Evolutionary conservation across 1,140 invertebrate genomes (phyloP), one percentile per base, ranked within the genome.

Genomic region (Monomorium pharaonis): DNA sequence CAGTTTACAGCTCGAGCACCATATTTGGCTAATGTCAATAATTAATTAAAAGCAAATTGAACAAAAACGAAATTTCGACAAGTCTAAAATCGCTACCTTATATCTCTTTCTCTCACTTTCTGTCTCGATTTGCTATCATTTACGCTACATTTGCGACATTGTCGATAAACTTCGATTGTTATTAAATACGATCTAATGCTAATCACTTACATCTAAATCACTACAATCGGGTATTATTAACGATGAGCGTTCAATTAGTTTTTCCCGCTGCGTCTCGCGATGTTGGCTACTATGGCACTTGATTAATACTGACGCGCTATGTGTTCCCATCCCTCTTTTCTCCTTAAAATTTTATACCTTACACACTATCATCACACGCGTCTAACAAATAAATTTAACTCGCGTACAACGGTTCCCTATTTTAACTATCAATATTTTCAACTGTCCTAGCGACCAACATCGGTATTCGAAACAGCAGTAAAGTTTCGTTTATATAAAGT

Each of bases 321-420:
- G 37, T 69, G 24, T 27, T 27, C 24, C 27, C 27, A 42, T 4
- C 9, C 33, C 16, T 51, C 56, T 85, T 91, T 4, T 4, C 33
- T 12, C 58, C 56, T 85, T 91, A 92, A 60, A 51, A 51, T 69
- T 65, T 86, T 92, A 92, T 84, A 24, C 21, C 70, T 86, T 92
- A 91, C 62, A 85, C 47, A 30, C 91, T 92, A 92, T 87, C 74
- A 89, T 91, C 87, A 90, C n/a, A n/a, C n/a, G n/a, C 86, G 72
- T 86, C 80, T 91, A 92, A 87, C 74, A 88, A n/a, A 88, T 90
- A 91, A 91, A 89, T 88, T 91, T 91, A 92, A 91, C 85, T 87
- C 80, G n/a, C n/a, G 76, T 91, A 92, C 86, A 91, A 92, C 76
- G 67, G 81, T 60, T 87, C 84, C 56, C 54, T 78, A 49, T 78